phyloP scores from a whole-genome alignment of 2,888 invertebrate genomes.

The Mylabris sibirica region DNA sequence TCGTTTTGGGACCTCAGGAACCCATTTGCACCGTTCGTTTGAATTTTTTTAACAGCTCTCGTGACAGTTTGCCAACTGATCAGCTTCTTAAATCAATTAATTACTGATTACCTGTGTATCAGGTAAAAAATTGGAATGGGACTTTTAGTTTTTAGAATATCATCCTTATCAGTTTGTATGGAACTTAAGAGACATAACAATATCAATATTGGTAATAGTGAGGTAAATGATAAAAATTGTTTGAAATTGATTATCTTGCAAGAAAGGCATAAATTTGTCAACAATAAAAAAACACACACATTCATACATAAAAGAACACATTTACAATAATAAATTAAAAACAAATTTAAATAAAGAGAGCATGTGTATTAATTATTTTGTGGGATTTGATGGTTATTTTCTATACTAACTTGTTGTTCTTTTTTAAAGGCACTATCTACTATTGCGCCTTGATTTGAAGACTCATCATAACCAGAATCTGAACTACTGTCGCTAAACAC shows the following conservation, averaged over 20 bases:
- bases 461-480: constrained; percentile 78
- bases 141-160: too few relatives aligned
- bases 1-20: too few relatives aligned
- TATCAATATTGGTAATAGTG: not conserved
- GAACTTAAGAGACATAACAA: not conserved
- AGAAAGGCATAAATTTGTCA: constrained; percentile 51
- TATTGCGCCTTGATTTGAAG: constrained; percentile 64
- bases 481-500: constrained; percentile 72
- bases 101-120: too few relatives aligned
- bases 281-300: constrained; percentile 35
- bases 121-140: too few relatives aligned
- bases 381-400: constrained; percentile 45
- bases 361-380: constrained; percentile 52
- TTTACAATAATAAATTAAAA: constrained; percentile 54
- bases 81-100: too few relatives aligned
- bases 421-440: constrained; percentile 39
- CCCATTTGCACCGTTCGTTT: too few relatives aligned
- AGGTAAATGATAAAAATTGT: not conserved
- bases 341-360: constrained; percentile 53
- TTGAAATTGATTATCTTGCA: constrained; percentile 37
- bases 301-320: constrained; percentile 31
- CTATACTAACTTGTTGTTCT: constrained; percentile 51
- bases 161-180: too few relatives aligned
- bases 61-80: too few relatives aligned
- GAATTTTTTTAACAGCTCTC: too few relatives aligned